These are phyloP conservation scores for Nineta flava DNA, from an alignment of 2,888 invertebrate species.

Conservation along the genomic window DNA sequence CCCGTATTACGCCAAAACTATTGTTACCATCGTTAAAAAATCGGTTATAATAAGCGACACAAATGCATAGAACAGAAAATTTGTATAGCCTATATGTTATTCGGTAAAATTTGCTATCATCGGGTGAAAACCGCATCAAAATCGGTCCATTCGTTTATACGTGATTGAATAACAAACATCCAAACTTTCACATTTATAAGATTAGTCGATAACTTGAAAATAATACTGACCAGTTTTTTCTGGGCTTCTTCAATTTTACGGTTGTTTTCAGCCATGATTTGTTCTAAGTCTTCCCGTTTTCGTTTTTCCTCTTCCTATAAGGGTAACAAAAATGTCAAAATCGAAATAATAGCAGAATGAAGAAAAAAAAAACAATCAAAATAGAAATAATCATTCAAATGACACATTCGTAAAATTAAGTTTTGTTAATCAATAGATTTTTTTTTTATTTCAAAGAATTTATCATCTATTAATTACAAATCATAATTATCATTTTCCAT, in stretches of 20 bases:
- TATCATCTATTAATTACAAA: background rate
- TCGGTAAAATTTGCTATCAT: no score
- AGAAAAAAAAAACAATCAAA: background rate
- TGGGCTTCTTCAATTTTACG: constrained; percentile 94
- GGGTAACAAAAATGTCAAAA: constrained; percentile 17
- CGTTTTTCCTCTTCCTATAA: constrained; percentile 94
- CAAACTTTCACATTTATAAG: no score
- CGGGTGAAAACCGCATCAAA: no score
- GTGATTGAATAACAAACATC: no score
- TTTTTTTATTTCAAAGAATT: background rate
- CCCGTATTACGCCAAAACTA: no score
- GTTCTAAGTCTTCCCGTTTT: constrained; percentile 89
- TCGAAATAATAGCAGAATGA: background rate
- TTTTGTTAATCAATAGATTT: background rate
- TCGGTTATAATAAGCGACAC: no score
- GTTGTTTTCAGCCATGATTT: constrained; percentile 96
- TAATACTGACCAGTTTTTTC: constrained; percentile 70
- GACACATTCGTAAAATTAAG: background rate
- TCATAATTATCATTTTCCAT: background rate
- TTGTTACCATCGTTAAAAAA: no score
- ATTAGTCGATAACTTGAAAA: no score
- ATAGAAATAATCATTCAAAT: background rate
- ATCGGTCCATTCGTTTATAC: no score
- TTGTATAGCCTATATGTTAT: no score
- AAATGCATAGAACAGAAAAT: no score